These are phyloP conservation scores for Motacilla alba DNA, from an alignment of 2,113 vertebrate species.

Conservation along the genomic window DNA sequence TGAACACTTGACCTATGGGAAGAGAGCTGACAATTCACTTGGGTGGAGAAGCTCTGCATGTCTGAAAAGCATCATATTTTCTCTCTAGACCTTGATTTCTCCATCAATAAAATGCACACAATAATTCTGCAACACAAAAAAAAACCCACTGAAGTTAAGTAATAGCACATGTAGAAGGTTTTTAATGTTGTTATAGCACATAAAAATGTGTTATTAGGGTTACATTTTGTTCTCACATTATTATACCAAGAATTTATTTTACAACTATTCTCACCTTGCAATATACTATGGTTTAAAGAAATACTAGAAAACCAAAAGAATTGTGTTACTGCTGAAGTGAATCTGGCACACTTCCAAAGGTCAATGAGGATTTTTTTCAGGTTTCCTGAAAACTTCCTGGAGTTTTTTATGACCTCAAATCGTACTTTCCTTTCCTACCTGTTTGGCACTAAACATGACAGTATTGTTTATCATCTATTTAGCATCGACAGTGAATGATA, in stretches of 20 bases:
- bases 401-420: not conserved
- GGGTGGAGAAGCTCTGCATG: not conserved
- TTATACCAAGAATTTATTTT: not conserved
- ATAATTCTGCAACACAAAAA: not conserved
- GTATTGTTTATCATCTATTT: not conserved
- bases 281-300: not conserved
- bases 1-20: conserved; percentile 20
- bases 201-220: not conserved
- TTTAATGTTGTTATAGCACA: not conserved
- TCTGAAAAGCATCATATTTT: not conserved
- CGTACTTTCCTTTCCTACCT: not conserved
- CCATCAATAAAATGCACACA: not conserved
- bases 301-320: not conserved
- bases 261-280: not conserved
- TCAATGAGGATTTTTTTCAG: not conserved
- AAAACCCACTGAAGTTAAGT: not conserved
- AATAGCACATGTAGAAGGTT: not conserved
- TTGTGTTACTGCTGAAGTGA: not conserved
- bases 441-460: not conserved
- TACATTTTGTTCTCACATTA: not conserved
- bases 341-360: not conserved
- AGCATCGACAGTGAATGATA: not conserved
- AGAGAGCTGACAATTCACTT: not conserved
- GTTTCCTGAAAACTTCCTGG: not conserved
- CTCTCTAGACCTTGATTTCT: not conserved